Base-by-base conservation (phyloP, 2,888 invertebrate genomes). In the Rugalucina vietnamica region DNA sequence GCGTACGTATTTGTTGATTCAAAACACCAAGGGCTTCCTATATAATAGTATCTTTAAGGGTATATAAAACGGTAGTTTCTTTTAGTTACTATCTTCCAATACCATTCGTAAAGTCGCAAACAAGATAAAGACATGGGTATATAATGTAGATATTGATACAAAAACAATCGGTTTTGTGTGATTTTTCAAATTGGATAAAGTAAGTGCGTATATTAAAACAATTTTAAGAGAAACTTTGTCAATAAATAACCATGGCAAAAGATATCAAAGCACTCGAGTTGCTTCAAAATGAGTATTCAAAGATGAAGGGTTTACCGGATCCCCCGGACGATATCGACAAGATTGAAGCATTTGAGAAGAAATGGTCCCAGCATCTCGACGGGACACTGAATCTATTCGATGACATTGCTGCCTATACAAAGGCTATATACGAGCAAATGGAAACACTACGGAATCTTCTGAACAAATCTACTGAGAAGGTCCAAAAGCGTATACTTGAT, bases 251-350 rank as follows among this genome's bases (percentile, higher is more conserved):
- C n/a, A 65, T 65, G 65, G 65, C 65, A 18, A 32, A 34, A 21
- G 65, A 65, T 65, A 65, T 65, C 29, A 65, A 65, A 65, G 65
- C 65, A 8, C 34, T 65, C 3, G 65, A 65, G 18, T 34, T 65
- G 5, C 65, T 65, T 10, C 32, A 18, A 5, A 65, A 34, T 32
- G 65, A 65, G 34, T 24, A 34, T 34, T 65, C 34, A 3, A 34
- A 65, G 8, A 5, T 65, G 4, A 65, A 65, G 1, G 34, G 21
- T 1, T 10, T 65, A 24, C 29, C 65, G 2, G 65, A 34, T 34
- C 65, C 65, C 34, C 65, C 65, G 10, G 3, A 34, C 12, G 34
- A 32, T 34, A 32, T 34, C 4, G 32, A 32, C 18, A 2, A 2
- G 3, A 65, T 65, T 21, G 65, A 65, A 3, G 34, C 3, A 5